A percentile compares a stretch with the other conserved stretches of the same genome.
Conservation (phyloP, 1,140 invertebrate genomes). For the Parasteatoda tepidariorum region DNA sequence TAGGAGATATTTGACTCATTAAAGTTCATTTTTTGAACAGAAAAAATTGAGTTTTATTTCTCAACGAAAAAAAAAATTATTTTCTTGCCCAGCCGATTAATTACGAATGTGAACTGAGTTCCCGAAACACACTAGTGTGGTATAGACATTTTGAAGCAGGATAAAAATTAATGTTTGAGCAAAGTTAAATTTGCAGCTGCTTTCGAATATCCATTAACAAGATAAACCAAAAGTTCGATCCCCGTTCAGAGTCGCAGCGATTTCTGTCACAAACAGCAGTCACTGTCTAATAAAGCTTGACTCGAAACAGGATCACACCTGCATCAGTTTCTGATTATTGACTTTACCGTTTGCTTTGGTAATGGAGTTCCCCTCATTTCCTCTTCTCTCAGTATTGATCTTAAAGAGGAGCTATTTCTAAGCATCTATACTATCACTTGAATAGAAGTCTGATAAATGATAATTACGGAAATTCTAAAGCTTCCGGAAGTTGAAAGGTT, state of each 20-base stretch:
- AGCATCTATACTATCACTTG: slow-evolving; percentile 30
- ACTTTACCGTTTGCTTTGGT: slow-evolving; percentile 26
- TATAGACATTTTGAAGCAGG: neutral
- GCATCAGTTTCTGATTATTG: slow-evolving; percentile 42
- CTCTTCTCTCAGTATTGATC: slow-evolving; percentile 27
- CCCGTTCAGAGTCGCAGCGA: neutral
- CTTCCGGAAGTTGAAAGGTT: neutral
- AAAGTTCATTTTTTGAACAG: too few species aligned
- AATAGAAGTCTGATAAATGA: slow-evolving; percentile 32
- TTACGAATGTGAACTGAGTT: too few species aligned
- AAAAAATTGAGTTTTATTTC: too few species aligned
- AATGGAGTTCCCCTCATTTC: slow-evolving; percentile 46
- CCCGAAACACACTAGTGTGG: neutral
- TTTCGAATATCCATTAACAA: neutral
- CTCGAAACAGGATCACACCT: neutral
- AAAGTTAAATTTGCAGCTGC: neutral
- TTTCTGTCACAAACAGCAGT: neutral
- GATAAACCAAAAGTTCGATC: neutral
- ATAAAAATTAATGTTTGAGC: neutral
- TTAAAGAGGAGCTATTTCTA: neutral
- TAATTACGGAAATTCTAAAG: slow-evolving; percentile 40
- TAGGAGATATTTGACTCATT: too few species aligned
- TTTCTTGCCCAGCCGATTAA: too few species aligned
- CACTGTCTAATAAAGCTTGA: neutral
- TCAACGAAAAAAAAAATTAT: too few species aligned